Percentiles rank a stretch among this genome's conserved stretches.
Evolutionary conservation across 2,888 invertebrate genomes (phyloP).

Genomic region (Nomada hirtipes): DNA sequence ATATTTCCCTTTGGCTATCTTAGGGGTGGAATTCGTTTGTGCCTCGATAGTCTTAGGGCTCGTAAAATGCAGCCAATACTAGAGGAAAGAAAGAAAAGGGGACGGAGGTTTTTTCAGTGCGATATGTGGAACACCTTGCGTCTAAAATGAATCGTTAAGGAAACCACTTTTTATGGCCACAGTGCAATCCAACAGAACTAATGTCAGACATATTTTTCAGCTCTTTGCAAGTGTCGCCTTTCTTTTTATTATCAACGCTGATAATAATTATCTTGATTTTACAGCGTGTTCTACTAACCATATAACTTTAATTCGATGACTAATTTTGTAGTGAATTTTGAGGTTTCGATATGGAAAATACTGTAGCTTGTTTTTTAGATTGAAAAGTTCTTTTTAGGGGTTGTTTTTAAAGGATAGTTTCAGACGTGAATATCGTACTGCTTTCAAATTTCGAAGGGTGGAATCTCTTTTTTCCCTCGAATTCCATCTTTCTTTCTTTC

Average conservation of each 20-base stretch:
- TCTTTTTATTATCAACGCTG: background rate
- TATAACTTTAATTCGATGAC: background rate
- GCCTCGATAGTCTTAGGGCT: slow-evolving; percentile 35
- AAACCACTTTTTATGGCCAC: slow-evolving; percentile 37
- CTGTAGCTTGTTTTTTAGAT: background rate
- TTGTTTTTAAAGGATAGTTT: background rate
- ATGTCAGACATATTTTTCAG: slow-evolving; percentile 24
- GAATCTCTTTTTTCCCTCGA: background rate
- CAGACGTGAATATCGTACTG: slow-evolving; percentile 9
- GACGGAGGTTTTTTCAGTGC: slow-evolving; percentile 18
- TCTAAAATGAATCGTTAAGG: slow-evolving; percentile 36
- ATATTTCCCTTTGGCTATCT: slow-evolving; percentile 22
- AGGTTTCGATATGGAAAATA: no score
- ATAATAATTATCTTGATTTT: background rate
- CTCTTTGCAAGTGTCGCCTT: background rate
- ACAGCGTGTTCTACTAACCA: background rate
- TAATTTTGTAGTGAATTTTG: no score
- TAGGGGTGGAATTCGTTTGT: slow-evolving; percentile 28
- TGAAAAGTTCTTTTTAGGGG: background rate
- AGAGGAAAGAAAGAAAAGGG: background rate
- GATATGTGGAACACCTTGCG: slow-evolving; percentile 51
- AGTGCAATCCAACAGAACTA: slow-evolving; percentile 45
- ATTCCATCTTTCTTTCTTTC: background rate
- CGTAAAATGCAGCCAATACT: slow-evolving; percentile 48
- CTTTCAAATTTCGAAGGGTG: background rate